Evolutionary conservation across 2,888 invertebrate species (phyloP).

Genomic region (Spodoptera picta): DNA sequence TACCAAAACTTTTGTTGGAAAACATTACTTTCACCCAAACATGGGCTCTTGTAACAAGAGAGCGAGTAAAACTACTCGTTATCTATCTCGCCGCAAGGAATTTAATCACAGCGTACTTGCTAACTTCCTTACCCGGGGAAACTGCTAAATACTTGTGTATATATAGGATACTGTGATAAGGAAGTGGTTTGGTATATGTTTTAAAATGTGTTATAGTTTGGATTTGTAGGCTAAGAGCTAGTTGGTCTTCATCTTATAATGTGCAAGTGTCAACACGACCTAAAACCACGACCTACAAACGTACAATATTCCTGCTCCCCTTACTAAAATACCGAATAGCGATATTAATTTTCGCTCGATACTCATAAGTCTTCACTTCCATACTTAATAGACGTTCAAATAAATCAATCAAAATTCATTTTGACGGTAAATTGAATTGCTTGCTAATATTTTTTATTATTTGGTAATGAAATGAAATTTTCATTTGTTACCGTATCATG

Average conservation of each 20-base stretch:
- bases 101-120: conserved; percentile 43
- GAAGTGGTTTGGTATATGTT: too few species aligned
- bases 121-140: conserved; percentile 34
- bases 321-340: conserved; percentile 34
- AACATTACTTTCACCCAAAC: not conserved
- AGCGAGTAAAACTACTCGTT: conserved; percentile 20
- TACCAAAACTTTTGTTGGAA: conserved; percentile 8
- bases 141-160: conserved; percentile 9
- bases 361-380: conserved; percentile 36
- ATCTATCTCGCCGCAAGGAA: conserved; percentile 37
- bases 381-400: conserved; percentile 30
- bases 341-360: conserved; percentile 48
- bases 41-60: conserved; percentile 11
- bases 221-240: too few species aligned
- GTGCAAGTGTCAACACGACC: too few species aligned
- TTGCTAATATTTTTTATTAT: conserved; percentile 20
- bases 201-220: too few species aligned
- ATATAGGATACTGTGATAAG: not conserved
- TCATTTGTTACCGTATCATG: conserved; percentile 21
- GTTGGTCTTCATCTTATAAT: too few species aligned
- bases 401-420: conserved; percentile 45
- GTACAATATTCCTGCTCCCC: not conserved
- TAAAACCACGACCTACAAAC: too few species aligned
- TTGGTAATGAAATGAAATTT: conserved; percentile 21
- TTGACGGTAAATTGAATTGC: conserved; percentile 41